Evolutionary conservation across 2,113 vertebrate species (phyloP).

Genomic region (Pelmatolapia mariae): DNA sequence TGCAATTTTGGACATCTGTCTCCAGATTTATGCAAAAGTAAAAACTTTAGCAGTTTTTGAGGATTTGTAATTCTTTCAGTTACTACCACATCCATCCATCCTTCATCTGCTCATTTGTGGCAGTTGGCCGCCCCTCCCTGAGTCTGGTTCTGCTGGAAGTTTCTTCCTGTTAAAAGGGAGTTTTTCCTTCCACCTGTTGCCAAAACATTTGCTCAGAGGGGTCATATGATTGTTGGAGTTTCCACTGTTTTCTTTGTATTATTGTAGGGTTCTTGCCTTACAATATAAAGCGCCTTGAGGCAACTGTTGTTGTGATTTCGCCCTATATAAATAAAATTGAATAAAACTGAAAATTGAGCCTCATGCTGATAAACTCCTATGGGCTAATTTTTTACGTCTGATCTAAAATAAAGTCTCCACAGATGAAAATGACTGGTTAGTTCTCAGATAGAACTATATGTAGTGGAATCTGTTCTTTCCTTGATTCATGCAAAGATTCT

Average conservation of each 20-base stretch:
- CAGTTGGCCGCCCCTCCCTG: not conserved
- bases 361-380: not conserved
- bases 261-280: not conserved
- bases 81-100: not conserved
- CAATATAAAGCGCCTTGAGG: not conserved
- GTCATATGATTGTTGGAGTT: not conserved
- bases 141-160: not conserved
- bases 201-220: not conserved
- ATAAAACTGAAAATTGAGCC: not conserved
- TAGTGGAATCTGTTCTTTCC: not conserved
- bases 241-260: not conserved
- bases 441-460: not conserved
- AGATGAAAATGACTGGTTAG: rapidly evolving
- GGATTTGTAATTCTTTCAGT: not conserved
- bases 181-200: not conserved
- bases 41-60: not conserved
- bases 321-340: not conserved
- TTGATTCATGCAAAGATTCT: not conserved
- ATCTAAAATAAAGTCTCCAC: not conserved
- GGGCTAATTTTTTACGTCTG: rapidly evolving
- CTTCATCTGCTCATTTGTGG: rapidly evolving
- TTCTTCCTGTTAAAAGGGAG: not conserved
- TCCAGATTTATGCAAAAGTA: not conserved
- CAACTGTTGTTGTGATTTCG: rapidly evolving
- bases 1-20: not conserved